Conservation (phyloP, 2,113 vertebrate genomes). For the Psittacula cyanocephala region DNA sequence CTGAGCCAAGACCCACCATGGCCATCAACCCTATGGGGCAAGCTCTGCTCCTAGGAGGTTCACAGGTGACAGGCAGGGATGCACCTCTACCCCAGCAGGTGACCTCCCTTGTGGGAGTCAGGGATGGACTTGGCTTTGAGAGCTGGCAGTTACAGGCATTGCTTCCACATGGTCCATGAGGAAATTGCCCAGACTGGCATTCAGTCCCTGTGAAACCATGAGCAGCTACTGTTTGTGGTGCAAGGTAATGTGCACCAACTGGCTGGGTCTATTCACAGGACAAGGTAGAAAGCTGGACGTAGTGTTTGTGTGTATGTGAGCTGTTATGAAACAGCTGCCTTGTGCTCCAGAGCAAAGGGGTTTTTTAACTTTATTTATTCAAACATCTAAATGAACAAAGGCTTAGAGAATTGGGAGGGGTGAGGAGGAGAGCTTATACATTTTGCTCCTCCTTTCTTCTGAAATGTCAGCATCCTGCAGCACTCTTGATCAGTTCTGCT, state of each 20-base stretch:
- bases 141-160: neutral
- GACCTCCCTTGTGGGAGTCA: neutral
- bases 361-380: neutral
- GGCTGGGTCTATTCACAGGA: neutral
- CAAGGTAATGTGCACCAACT: neutral
- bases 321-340: neutral
- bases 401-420: neutral
- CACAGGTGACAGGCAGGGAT: neutral
- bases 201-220: neutral
- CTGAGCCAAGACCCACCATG: neutral
- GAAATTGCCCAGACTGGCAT: neutral
- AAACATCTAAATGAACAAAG: neutral
- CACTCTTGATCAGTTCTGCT: neutral
- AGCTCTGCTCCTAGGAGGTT: neutral
- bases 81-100: neutral
- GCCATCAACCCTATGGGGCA: neutral
- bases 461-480: neutral
- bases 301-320: rapidly evolving
- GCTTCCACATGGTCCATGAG: neutral
- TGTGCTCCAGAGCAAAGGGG: neutral
- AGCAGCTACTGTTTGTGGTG: neutral
- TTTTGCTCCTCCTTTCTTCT: neutral
- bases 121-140: neutral
- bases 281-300: neutral
- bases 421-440: neutral